Evolutionary conservation across 1,140 invertebrate species (phyloP), one percentile per base, ranked within the genome.

Genomic region (Marisa cornuarietis): DNA sequence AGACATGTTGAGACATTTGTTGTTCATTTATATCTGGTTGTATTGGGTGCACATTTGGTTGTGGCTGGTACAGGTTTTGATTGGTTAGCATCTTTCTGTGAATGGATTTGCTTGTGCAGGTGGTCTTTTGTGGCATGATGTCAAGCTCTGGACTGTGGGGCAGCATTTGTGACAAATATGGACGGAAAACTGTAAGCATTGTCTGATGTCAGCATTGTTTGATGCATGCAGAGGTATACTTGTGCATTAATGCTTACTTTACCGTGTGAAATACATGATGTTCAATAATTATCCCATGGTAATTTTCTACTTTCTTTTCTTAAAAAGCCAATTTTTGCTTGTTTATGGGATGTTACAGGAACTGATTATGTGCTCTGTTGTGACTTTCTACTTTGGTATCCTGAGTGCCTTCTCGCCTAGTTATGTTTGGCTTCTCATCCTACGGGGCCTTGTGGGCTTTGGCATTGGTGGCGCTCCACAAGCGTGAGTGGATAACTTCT

Each of bases 61-160:
- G 54, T 58, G 54, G 9, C 11, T 58, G 8, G 14, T 54, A 9
- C 52, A 54, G 52, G 8, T 14, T 54, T 14, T 9, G 8, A 8
- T 54, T 14, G 1, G 2, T 18, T 58, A 58, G 8, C 54, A 11
- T 58, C 1, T 58, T 11, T 3, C 54, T 58, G 8, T 58, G 54
- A 58, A 11, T 58, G 54, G 54, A 11, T 58, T 11, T 58, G 54
- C 16, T 18, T 68, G 13, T 93, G 80, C 88, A 97, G 96, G 93
- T 97, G 81, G 97, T 98, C 8, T 98, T 98, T 91, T 91, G 96
- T 88, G 97, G 97, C 77, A 99, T 99, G 97, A 98, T 99, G 96
- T 90, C 98, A 26, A 97, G 96, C 88, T 97, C 96, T 20, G 96
- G 96, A 82, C 96, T 98, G 91, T 99, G 97, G 97, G 97, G 96